Evolutionary conservation across 2,113 vertebrate species (phyloP).

Genomic region (Macroglossus sobrinus): DNA sequence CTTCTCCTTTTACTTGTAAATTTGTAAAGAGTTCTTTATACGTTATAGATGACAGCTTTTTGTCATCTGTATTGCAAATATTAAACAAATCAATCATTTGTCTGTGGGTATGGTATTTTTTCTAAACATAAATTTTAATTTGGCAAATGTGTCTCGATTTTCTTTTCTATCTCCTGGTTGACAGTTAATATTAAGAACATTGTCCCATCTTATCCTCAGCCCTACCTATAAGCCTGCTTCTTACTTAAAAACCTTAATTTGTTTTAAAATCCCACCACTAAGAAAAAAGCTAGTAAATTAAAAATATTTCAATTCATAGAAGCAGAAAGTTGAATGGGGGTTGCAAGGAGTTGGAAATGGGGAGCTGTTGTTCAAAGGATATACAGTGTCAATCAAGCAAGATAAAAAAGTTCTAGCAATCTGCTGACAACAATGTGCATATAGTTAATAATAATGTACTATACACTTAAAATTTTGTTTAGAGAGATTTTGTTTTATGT

Average conservation of each 20-base stretch:
- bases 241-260: background rate
- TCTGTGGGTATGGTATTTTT: background rate
- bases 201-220: background rate
- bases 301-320: background rate
- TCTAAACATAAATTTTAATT: constrained; percentile 5
- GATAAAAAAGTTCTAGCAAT: background rate
- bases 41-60: background rate
- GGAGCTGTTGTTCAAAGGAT: background rate
- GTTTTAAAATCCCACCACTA: background rate
- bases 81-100: background rate
- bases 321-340: background rate
- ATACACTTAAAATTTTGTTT: background rate
- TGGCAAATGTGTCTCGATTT: background rate
- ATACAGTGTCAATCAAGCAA: background rate
- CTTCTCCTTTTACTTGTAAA: background rate
- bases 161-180: background rate
- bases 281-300: background rate
- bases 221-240: background rate
- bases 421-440: background rate
- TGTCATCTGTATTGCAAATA: background rate
- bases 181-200: background rate
- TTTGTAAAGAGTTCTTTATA: background rate
- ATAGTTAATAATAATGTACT: background rate
- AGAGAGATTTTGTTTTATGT: background rate
- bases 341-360: background rate